Evolutionary conservation across 1,140 invertebrate species (phyloP), one percentile per base, ranked within the genome.

Genomic region (Lamellibrachia luymesi): DNA sequence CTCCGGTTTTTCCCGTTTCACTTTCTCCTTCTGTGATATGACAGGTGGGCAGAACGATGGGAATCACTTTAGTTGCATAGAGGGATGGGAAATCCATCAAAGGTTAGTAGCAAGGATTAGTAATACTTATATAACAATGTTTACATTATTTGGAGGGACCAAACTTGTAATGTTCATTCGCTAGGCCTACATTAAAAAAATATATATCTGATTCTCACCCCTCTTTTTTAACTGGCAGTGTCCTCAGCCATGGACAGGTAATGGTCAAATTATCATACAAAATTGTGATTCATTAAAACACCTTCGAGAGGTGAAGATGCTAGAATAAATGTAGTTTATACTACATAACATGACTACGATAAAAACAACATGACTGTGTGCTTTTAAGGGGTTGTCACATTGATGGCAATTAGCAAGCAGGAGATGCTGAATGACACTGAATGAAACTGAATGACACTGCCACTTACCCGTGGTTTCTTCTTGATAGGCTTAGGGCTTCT

Each of bases 71-170:
- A 96, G 97, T 93, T 49, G 90, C 38, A 38, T 38, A 38, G 38
- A 38, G 38, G 38, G 38, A 38, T 38, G 38, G 38, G 38, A 38
- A 38, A 91, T 92, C 95, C 97, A 92, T 38, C 97, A 97, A 93
- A 97, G 97, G 96, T 97, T 97, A 93, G 97, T 97, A 94, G 95
- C 94, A 95, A 94, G 95, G 92, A 94, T 95, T 92, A 25, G 94
- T 92, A 91, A 92, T 90, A 90, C 27, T 90, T 27, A 90, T 90
- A 27, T 22, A 90, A 90, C 38, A 38, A 38, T 38, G 38, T 38
- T 38, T 38, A 38, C 38, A 38, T 38, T 38, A 38, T 38, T 38
- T 38, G 38, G 38, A 38, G 38, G 38, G 38, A 38, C 38, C 38
- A 38, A 38, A 38, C 38, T 38, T 38, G 38, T 38, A 38, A 38